Evolutionary conservation across 2,797 vertebrate species (phyloP), one percentile per base, ranked within the genome.

Genomic region (Pseudochirops corinnae): DNA sequence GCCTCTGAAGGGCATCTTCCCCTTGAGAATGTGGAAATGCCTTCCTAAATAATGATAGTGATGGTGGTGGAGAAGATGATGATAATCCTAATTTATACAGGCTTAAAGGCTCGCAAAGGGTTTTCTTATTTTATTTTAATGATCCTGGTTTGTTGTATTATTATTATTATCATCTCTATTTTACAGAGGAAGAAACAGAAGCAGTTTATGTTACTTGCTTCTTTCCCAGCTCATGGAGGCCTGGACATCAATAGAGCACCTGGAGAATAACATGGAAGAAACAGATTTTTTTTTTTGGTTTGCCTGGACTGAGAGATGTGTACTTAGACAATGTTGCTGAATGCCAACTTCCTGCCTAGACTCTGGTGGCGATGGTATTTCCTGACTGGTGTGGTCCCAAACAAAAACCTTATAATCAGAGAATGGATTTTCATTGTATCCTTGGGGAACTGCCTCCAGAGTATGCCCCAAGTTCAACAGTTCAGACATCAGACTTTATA

Each of bases 91-190:
- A 24, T 46, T 53, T 92, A 24, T 53, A 29, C 96, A 93, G 93
- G 67, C 92, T 91, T 92, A 91, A 53, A 96, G 94, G 33, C 50
- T 56, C 93, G 87, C 87, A 92, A 93, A 96, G 92, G 60, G 60
- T 46, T 56, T 90, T 55, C 55, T 55, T 93, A 56, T 93, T 26
- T 53, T 28, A 56, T 93, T 91, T 60, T 92, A 62, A 31, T 46
- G 33, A 82, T 31, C 87, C 50, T 16, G 9, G 4, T 92, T 93
- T 92, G 90, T 33, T 92, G 90, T 24, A 7, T 5, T 53, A 2
- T 56, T 90, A 10, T 24, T n/a, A n/a, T n/a, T n/a, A n/a, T n/a
- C 93, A n/a, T 82, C 57, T 93, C 82, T 29, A 55, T 55, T 28
- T 56, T 21, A 93, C 18, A 82, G 92, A 93, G 46, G 62, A 92